phyloP scores from a whole-genome alignment of 2,888 invertebrate genomes.

The Drosophila quinaria region DNA sequence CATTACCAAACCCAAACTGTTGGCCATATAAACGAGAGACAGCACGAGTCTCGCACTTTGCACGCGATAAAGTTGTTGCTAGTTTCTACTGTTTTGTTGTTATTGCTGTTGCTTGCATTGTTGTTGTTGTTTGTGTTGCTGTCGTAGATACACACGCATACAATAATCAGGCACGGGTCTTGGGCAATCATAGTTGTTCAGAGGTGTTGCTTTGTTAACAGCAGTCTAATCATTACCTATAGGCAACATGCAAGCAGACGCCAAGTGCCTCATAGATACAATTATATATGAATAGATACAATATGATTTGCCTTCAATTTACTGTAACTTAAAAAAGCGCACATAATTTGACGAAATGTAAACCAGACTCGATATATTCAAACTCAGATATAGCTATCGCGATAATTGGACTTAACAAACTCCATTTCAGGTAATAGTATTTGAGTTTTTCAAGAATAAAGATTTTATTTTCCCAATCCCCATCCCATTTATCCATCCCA shows the following conservation, averaged over 20 bases:
- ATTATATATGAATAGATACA: conserved; percentile 4
- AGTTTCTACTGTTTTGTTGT: conserved; percentile 28
- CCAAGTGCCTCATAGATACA: conserved; percentile 37
- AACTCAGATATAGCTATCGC: no score
- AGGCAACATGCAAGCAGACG: conserved; percentile 35
- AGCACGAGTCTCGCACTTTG: conserved; percentile 74
- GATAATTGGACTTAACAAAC: no score
- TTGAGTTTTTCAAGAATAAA: no score
- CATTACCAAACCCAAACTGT: conserved; percentile 62
- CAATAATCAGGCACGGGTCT: conserved; percentile 52
- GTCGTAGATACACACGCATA: conserved; percentile 45
- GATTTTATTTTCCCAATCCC: no score
- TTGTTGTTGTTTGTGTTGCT: conserved; percentile 24
- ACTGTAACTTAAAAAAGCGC: neutral
- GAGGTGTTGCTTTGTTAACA: conserved; percentile 76
- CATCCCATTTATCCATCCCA: no score
- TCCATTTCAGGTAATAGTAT: no score
- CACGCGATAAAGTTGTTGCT: conserved; percentile 69
- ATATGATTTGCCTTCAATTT: neutral
- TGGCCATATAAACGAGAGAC: conserved; percentile 35
- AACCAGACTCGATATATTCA: neutral
- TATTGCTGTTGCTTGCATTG: conserved; percentile 32
- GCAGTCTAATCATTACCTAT: conserved; percentile 57
- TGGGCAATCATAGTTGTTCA: conserved; percentile 63
- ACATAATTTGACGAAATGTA: neutral